Conservation (phyloP, 2,888 invertebrate genomes). For the Pachymerium ferrugineum region DNA sequence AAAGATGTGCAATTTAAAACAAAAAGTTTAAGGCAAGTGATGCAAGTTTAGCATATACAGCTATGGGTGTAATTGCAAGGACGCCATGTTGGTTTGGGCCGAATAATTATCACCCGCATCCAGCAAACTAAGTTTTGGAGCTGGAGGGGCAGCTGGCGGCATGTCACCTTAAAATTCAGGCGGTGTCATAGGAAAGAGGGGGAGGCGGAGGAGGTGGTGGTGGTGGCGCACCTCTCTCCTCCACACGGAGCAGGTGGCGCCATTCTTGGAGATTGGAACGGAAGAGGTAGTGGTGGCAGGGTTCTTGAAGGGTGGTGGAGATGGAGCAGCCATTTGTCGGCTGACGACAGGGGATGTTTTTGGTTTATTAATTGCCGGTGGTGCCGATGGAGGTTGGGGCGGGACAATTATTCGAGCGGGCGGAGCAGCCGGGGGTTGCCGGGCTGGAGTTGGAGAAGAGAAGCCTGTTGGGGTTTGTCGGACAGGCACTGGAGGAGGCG, state of each 20-base stretch:
- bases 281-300: conserved; percentile 39
- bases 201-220: conserved; percentile 39
- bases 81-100: too few relatives aligned
- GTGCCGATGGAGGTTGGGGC: conserved; percentile 39
- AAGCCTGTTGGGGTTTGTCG: conserved; percentile 34
- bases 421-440: conserved; percentile 37
- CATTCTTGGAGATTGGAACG: conserved; percentile 40
- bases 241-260: conserved; percentile 38
- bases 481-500: conserved; percentile 29
- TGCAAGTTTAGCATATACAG: too few relatives aligned
- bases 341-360: conserved; percentile 44
- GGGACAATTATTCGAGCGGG: conserved; percentile 33
- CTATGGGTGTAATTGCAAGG: too few relatives aligned
- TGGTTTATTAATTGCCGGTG: conserved; percentile 46
- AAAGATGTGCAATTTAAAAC: too few relatives aligned
- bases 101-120: not conserved
- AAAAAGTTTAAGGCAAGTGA: too few relatives aligned
- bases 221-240: conserved; percentile 39
- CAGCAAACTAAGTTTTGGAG: not conserved
- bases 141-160: conserved; percentile 40
- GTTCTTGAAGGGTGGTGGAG: conserved; percentile 40
- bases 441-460: conserved; percentile 36
- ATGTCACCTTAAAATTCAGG: conserved; percentile 29
- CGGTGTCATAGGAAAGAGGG: conserved; percentile 49
- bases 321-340: conserved; percentile 37